Conservation (phyloP, 2,888 invertebrate species). For the Lochmaea capreae region DNA sequence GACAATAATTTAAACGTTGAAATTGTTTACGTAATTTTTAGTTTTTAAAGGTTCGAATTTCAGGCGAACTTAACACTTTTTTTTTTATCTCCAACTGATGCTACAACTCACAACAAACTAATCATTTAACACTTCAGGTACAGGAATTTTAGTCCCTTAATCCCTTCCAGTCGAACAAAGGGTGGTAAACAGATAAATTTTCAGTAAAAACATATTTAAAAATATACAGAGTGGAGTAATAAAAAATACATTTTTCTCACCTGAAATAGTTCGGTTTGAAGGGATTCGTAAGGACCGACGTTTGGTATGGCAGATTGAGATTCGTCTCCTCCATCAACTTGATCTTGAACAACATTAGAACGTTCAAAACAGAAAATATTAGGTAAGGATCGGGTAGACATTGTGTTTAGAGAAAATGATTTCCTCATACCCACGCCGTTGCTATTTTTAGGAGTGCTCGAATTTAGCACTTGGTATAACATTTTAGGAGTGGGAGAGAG, state of each 20-base stretch:
- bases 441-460: slow-evolving; percentile 23
- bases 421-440: slow-evolving; percentile 28
- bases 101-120: no score
- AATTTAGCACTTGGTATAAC: slow-evolving; percentile 24
- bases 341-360: slow-evolving; percentile 44
- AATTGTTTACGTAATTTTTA: no score
- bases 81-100: no score
- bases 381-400: slow-evolving; percentile 38
- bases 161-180: not conserved
- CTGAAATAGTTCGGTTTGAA: slow-evolving; percentile 43
- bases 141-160: not conserved
- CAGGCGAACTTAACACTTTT: no score
- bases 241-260: slow-evolving; percentile 16
- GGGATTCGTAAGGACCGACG: slow-evolving; percentile 31
- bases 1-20: not conserved
- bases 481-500: slow-evolving; percentile 29
- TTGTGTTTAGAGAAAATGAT: slow-evolving; percentile 32
- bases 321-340: slow-evolving; percentile 35
- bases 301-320: slow-evolving; percentile 17
- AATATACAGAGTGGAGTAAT: no score
- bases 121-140: no score
- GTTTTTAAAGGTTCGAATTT: no score
- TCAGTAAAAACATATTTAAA: no score
- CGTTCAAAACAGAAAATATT: slow-evolving; percentile 32
- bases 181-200: not conserved